Percentiles rank a stretch among this genome's conserved stretches.
These are phyloP conservation scores for Porites divaricata DNA, from an alignment of 92 coral and sea anemone species.

Conservation along the genomic window DNA sequence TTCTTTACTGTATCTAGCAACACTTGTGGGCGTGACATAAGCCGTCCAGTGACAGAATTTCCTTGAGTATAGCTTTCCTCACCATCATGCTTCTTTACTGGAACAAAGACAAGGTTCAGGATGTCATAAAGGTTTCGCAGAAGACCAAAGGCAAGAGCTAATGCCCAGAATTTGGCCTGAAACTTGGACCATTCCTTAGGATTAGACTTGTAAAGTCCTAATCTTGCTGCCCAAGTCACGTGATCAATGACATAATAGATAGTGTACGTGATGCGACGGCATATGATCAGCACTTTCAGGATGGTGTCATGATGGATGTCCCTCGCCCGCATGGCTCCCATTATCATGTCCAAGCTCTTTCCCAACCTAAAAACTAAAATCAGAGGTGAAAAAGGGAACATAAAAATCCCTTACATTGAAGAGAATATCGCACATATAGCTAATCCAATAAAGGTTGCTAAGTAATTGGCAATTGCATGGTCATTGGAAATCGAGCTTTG, in stretches of 20 bases:
- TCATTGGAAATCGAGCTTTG: too few relatives aligned
- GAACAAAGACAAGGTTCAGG: slow-evolving; percentile 56
- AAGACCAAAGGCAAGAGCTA: slow-evolving; percentile 85
- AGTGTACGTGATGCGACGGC: slow-evolving; percentile 83
- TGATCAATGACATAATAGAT: slow-evolving; percentile 93
- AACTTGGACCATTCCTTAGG: slow-evolving; percentile 96
- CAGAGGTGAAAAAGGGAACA: background rate
- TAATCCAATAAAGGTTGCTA: background rate
- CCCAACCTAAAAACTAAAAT: slow-evolving; percentile 92
- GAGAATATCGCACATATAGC: too few relatives aligned
- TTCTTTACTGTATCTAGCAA: slow-evolving; percentile 93
- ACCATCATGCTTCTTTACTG: slow-evolving; percentile 77
- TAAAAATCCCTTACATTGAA: background rate
- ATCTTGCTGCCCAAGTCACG: slow-evolving; percentile 92
- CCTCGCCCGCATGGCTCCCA: slow-evolving; percentile 79
- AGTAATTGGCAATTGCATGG: too few relatives aligned
- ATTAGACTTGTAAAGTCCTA: slow-evolving; percentile 94
- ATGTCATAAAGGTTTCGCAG: slow-evolving; percentile 91
- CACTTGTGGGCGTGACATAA: slow-evolving; percentile 87
- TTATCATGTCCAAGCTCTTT: slow-evolving; percentile 89
- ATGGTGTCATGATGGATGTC: slow-evolving; percentile 79
- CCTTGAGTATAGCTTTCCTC: slow-evolving; percentile 53
- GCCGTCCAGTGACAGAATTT: slow-evolving; percentile 50
- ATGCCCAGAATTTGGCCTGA: slow-evolving; percentile 91
- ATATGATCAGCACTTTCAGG: slow-evolving; percentile 76